These are phyloP conservation scores for Tachina lurida DNA, from an alignment of 2,888 invertebrate species.

Conservation along the genomic window DNA sequence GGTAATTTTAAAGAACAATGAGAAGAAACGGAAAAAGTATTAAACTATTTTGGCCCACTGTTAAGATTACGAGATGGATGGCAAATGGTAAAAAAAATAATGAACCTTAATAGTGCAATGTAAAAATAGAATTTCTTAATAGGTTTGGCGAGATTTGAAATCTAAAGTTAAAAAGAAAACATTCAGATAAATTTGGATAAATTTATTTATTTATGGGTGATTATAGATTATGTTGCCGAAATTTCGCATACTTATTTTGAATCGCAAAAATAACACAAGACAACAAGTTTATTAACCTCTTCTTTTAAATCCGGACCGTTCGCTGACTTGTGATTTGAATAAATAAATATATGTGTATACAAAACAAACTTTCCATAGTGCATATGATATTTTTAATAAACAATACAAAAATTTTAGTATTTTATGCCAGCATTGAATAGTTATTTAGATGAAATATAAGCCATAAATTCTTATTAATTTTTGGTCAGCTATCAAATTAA, in stretches of 20 bases:
- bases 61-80: too few species aligned
- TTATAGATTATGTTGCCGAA: background rate
- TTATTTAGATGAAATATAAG: slow-evolving; percentile 29
- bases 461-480: slow-evolving; percentile 58
- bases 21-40: too few species aligned
- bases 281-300: slow-evolving; percentile 34
- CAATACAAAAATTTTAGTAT: slow-evolving; percentile 18
- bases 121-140: background rate
- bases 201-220: background rate
- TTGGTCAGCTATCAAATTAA: slow-evolving; percentile 56
- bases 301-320: background rate
- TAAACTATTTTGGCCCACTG: too few species aligned
- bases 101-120: background rate
- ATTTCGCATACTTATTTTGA: background rate
- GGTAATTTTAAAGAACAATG: too few species aligned
- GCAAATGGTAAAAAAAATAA: background rate
- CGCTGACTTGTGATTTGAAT: slow-evolving; percentile 1
- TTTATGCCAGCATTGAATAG: slow-evolving; percentile 46
- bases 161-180: background rate
- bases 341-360: background rate
- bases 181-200: background rate
- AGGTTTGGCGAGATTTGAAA: too few species aligned
- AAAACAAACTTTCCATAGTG: background rate
- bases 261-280: background rate
- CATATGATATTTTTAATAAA: background rate